phyloP scores from a whole-genome alignment of 1,140 invertebrate genomes.

The Lordiphosa clarofinis region DNA sequence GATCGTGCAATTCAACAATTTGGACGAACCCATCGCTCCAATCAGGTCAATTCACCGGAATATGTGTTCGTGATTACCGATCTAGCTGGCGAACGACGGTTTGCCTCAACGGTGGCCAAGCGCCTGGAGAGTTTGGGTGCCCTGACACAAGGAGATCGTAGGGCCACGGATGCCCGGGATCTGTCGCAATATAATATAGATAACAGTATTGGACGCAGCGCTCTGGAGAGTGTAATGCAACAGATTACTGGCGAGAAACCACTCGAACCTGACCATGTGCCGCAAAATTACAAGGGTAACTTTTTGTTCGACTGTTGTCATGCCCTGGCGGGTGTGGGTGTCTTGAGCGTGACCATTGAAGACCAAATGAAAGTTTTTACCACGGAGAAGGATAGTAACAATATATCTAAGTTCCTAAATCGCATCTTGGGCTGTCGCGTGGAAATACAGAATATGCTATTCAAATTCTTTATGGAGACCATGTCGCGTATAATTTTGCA shows the following conservation, averaged over 20 bases:
- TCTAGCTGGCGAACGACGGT: constrained; percentile 96
- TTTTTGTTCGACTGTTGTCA: constrained; percentile 95
- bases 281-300: constrained; percentile 87
- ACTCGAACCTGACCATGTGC: constrained; percentile 30
- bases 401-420: constrained; percentile 99
- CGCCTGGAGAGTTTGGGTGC: constrained; percentile 96
- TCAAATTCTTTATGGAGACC: constrained; percentile 98
- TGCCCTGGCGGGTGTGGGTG: constrained; percentile 93
- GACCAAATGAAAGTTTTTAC: constrained; percentile 84
- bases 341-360: constrained; percentile 92
- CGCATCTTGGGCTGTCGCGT: constrained; percentile 98
- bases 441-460: constrained; percentile 96
- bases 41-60: constrained; percentile 97
- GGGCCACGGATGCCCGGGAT: constrained; percentile 97
- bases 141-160: constrained; percentile 97
- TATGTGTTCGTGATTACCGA: constrained; percentile 99
- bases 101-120: constrained; percentile 97
- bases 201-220: constrained; percentile 95
- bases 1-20: constrained; percentile 99
- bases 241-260: constrained; percentile 86
- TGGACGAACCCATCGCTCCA: constrained; percentile 88
- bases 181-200: constrained; percentile 99
- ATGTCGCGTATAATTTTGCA: constrained; percentile 90
- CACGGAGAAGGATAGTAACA: constrained; percentile 97
- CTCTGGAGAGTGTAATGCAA: constrained; percentile 96